Conservation (phyloP, 2,113 vertebrate species). For the Nerophis ophidion region DNA sequence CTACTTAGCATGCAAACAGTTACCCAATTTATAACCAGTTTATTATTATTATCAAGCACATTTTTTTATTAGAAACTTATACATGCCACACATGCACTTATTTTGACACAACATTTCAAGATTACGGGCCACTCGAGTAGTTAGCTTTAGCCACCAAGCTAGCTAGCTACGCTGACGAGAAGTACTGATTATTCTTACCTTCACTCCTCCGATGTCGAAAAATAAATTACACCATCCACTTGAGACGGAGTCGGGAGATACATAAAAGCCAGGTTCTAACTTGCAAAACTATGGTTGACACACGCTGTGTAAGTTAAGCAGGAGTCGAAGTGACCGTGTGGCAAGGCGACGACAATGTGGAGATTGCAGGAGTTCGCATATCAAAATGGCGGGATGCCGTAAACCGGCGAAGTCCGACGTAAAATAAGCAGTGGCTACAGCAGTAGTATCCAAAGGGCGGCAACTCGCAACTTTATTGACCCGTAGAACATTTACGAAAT, state of each 20-base stretch:
- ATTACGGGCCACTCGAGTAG: background rate
- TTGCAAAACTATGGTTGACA: too few relatives aligned
- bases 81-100: too few relatives aligned
- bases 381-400: slow-evolving; percentile 40
- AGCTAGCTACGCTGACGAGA: slow-evolving; percentile 36
- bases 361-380: background rate
- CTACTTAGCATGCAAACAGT: background rate
- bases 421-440: background rate
- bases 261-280: background rate
- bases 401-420: slow-evolving; percentile 4
- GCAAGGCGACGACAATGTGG: background rate
- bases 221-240: slow-evolving; percentile 39
- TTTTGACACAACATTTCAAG: too few relatives aligned
- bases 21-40: background rate
- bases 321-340: background rate
- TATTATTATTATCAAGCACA: rapidly evolving
- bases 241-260: background rate
- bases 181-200: slow-evolving; percentile 20
- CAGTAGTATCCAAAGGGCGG: background rate
- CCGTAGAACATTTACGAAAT: too few relatives aligned
- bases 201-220: slow-evolving; percentile 33
- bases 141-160: slow-evolving; percentile 7
- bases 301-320: background rate
- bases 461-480: too few relatives aligned
- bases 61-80: too few relatives aligned